Percentiles rank a stretch among this genome's conserved stretches.
These are phyloP conservation scores for Cryptoblepharus egeriae DNA, from an alignment of 2,797 vertebrate genomes.

Conservation along the genomic window DNA sequence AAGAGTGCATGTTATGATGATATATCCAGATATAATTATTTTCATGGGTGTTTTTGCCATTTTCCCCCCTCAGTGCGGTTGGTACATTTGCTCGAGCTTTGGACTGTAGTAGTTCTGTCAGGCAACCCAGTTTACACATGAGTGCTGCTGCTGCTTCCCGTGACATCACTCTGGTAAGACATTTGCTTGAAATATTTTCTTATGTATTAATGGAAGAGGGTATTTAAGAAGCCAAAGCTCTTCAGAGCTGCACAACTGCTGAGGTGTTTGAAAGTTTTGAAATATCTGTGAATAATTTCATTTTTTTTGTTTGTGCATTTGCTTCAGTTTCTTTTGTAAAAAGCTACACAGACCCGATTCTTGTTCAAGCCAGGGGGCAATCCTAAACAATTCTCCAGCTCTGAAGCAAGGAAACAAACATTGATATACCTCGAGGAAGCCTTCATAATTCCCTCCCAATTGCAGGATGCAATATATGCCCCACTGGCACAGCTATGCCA, in stretches of 20 bases:
- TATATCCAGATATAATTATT: background rate
- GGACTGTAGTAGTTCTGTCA: conserved; percentile 96
- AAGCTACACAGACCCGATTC: background rate
- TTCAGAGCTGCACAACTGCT: background rate
- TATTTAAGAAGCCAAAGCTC: background rate
- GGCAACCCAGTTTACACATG: conserved; percentile 97
- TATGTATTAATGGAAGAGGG: fast-evolving
- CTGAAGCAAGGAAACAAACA: too few species aligned
- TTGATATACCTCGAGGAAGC: too few species aligned
- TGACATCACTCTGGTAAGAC: conserved; percentile 94
- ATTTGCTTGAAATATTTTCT: conserved; percentile 28
- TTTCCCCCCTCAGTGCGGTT: conserved; percentile 84
- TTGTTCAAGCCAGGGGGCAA: background rate
- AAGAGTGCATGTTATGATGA: background rate
- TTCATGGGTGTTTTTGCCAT: background rate
- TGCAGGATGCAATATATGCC: too few species aligned
- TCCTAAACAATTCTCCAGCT: too few species aligned
- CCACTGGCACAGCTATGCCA: too few species aligned
- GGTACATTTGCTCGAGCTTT: conserved; percentile 95
- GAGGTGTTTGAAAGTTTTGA: background rate
- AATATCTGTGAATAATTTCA: background rate
- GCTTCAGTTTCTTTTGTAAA: background rate
- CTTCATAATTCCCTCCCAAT: too few species aligned
- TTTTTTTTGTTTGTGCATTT: too few species aligned
- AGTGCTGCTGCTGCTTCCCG: conserved; percentile 95